Percentiles rank a stretch among this genome's conserved stretches.
Evolutionary conservation across 2,797 vertebrate genomes (phyloP).

Genomic region (Echeneis naucrates): DNA sequence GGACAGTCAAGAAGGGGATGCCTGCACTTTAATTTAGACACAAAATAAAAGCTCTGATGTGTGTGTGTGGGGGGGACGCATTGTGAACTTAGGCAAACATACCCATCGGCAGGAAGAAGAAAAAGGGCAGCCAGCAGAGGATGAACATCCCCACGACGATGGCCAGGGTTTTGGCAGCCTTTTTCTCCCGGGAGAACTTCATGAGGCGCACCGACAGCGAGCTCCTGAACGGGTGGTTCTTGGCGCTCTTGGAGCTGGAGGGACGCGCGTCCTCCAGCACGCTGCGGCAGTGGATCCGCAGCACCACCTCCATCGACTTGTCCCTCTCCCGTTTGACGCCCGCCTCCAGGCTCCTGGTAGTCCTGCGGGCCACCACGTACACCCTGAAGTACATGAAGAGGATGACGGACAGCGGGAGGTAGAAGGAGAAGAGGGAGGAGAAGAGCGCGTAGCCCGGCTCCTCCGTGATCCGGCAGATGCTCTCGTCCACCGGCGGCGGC

Average conservation of each 20-base stretch:
- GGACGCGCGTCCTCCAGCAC: constrained; percentile 83
- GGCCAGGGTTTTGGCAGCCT: constrained; percentile 97
- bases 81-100: too few species aligned
- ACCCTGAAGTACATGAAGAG: constrained; percentile 98
- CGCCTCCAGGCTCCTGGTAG: constrained; percentile 94
- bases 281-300: constrained; percentile 95
- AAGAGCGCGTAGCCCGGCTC: constrained; percentile 97
- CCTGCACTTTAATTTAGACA: too few species aligned
- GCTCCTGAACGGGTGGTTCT: constrained; percentile 92
- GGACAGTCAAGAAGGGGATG: neutral
- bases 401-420: constrained; percentile 95
- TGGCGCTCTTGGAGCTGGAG: constrained; percentile 84
- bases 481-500: constrained; percentile 90
- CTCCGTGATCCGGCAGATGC: constrained; percentile 94
- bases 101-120: constrained; percentile 97
- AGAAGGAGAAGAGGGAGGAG: constrained; percentile 98
- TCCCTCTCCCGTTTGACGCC: constrained; percentile 95
- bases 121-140: constrained; percentile 98
- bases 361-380: constrained; percentile 95
- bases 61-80: too few species aligned
- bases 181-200: constrained; percentile 99
- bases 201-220: constrained; percentile 95
- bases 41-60: too few species aligned
- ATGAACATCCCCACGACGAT: constrained; percentile 99
- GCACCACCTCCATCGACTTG: constrained; percentile 94